Percentiles rank a stretch among this genome's conserved stretches.
Evolutionary conservation across 2,113 vertebrate species (phyloP).

Genomic region (Tylochromis polylepis): DNA sequence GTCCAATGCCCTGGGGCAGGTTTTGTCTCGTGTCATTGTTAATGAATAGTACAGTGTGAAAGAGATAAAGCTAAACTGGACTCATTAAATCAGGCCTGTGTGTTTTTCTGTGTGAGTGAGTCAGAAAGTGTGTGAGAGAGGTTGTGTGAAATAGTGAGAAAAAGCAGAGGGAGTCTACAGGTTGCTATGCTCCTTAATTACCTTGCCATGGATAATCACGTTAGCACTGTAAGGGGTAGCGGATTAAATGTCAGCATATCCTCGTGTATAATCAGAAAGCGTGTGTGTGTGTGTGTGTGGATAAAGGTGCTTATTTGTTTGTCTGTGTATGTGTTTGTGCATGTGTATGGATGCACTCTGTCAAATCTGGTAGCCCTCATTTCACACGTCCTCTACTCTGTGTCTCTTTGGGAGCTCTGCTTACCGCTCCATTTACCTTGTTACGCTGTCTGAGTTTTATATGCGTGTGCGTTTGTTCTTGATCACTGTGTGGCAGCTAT

Average conservation of each 20-base stretch:
- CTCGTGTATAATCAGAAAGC: conserved; percentile 2
- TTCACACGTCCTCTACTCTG: neutral
- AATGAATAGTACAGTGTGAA: conserved; percentile 50
- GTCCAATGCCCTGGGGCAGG: neutral
- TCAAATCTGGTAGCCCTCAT: conserved; percentile 1
- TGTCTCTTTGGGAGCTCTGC: conserved; percentile 11
- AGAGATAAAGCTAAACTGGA: conserved; percentile 41
- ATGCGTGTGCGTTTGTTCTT: neutral
- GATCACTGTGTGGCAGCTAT: conserved; percentile 6
- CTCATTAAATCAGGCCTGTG: conserved; percentile 33
- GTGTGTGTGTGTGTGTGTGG: neutral
- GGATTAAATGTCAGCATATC: conserved; percentile 58
- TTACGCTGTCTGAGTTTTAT: neutral
- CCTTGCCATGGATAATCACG: conserved; percentile 54
- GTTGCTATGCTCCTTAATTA: conserved; percentile 57
- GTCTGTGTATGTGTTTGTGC: neutral
- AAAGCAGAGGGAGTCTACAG: conserved; percentile 8
- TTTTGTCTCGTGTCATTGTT: conserved; percentile 39
- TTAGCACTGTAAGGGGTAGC: conserved; percentile 30
- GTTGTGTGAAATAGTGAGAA: neutral
- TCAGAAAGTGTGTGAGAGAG: neutral
- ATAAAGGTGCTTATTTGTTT: neutral
- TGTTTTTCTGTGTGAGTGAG: conserved; percentile 8
- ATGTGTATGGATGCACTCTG: neutral
- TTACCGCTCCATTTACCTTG: conserved; percentile 36